Conservation (phyloP, 1,140 invertebrate genomes). For the Trichonephila clavipes region DNA sequence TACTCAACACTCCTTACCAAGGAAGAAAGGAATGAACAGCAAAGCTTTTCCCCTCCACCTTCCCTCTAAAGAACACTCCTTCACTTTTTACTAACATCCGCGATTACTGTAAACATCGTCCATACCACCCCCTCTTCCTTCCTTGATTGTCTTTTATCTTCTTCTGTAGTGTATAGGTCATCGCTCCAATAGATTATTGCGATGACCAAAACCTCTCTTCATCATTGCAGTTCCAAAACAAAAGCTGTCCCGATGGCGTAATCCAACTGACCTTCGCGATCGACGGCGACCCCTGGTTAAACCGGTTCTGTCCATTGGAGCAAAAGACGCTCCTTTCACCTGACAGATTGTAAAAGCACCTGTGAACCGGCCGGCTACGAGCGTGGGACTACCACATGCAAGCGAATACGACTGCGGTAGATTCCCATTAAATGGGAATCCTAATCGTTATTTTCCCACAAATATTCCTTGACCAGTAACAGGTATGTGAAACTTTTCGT, state of each 20-base stretch:
- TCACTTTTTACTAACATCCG: neutral
- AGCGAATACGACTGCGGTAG: neutral
- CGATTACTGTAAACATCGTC: neutral
- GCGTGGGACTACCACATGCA: neutral
- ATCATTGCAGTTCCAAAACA: neutral
- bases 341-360: neutral
- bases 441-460: neutral
- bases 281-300: neutral
- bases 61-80: neutral
- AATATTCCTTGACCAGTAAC: neutral
- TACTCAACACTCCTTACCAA: too few species aligned
- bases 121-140: neutral
- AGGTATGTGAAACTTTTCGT: neutral
- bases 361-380: neutral
- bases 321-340: neutral
- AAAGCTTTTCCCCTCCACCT: too few species aligned
- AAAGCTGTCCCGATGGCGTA: neutral
- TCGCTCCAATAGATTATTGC: neutral
- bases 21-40: too few species aligned
- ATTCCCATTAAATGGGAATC: neutral
- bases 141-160: neutral
- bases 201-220: neutral
- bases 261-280: conserved; percentile 22
- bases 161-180: neutral
- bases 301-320: neutral